Evolutionary conservation across 2,797 vertebrate genomes (phyloP), one percentile per base, ranked within the genome.

Genomic region (Antennarius maculatus): DNA sequence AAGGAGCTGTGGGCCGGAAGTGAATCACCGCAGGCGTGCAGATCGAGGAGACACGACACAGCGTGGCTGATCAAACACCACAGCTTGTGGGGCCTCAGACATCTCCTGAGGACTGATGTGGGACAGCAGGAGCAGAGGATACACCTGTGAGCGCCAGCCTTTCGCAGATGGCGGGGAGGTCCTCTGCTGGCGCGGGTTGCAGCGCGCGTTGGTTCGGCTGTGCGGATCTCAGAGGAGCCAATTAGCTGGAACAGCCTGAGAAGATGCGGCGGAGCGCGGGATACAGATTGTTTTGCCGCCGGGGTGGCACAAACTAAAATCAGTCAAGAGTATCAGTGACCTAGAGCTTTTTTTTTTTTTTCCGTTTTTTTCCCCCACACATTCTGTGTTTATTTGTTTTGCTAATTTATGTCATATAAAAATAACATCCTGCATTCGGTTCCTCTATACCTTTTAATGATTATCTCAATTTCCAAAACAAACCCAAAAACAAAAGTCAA

Each of bases 161-260:
- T 54, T 53, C 45, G 2, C 83, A 90, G 85, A 87, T 88, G 88
- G 82, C 68, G 64, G 77, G 79, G 74, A 81, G 77, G 82, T 70
- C 79, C 76, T 77, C 41, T 6, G 61, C 28, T 37, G 29, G 54
- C 56, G 82, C 71, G 67, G 66, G 59, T 52, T 52, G 4, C 18
- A 49, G 23, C 62, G 17, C 34, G 0, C 60, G 73, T 65, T 23
- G 23, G 61, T 76, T 28, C 47, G 61, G 15, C 41, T 76, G 54
- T 62, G 16, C 4, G 61, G 57, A 60, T 89, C 89, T 89, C 90
- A 57, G 79, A 84, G 89, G 89, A 84, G 69, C 86, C 83, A 88
- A 91, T 92, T 92, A 92, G 77, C 73, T 66, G 74, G 2, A 82
- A 61, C 79, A 85, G 77, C 76, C 74, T 85, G 79, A 70, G 66